Evolutionary conservation across 2,797 vertebrate genomes (phyloP).

Genomic region (Pantherophis vulpinus): DNA sequence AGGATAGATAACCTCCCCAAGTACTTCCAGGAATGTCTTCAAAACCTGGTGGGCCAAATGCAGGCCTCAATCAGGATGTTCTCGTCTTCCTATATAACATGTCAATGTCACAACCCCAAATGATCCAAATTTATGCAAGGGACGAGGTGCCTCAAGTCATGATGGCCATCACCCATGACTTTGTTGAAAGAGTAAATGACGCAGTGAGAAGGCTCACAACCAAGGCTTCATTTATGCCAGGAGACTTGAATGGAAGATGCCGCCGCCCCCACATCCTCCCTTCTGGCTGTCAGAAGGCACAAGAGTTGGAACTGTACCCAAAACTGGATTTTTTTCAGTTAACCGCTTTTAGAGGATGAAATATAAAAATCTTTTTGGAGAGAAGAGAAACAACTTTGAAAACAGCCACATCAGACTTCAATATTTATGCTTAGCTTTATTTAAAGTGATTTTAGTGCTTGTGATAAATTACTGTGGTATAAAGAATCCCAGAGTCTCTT

Average conservation of each 20-base stretch:
- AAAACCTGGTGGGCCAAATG: not conserved
- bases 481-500: not conserved
- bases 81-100: not conserved
- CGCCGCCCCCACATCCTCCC: not conserved
- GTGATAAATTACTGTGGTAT: constrained; percentile 11
- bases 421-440: constrained; percentile 19
- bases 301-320: not conserved
- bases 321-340: not conserved
- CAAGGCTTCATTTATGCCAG: not conserved
- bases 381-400: not conserved
- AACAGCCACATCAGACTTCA: not conserved
- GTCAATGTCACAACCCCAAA: not conserved
- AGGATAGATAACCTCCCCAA: not conserved
- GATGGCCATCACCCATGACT: not conserved
- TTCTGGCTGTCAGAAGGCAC: not conserved
- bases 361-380: not conserved
- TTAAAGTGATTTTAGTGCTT: constrained; percentile 40
- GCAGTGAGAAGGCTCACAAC: not conserved
- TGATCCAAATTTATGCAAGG: not conserved
- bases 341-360: not conserved
- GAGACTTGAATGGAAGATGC: not conserved
- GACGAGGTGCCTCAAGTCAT: not conserved
- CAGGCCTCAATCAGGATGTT: not conserved
- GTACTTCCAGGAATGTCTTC: not conserved
- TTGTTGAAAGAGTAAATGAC: not conserved